Percentiles rank a stretch among this genome's conserved stretches.
Evolutionary conservation across 2,888 invertebrate genomes (phyloP).

Genomic region (Chymomyza fuscimana): DNA sequence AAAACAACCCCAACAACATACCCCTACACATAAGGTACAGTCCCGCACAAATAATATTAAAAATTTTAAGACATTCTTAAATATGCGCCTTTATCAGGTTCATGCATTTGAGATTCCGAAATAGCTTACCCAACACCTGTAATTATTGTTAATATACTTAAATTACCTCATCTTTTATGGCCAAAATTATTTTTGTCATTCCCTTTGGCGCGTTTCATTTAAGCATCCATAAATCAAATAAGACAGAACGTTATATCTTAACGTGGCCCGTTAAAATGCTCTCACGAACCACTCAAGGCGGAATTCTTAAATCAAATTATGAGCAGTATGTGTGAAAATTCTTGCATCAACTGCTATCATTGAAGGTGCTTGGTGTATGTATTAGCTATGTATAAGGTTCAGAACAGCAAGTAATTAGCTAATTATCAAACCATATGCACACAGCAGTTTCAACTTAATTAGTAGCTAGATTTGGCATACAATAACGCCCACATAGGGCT

Average conservation of each 20-base stretch:
- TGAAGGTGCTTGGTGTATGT: too few relatives aligned
- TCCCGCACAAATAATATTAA: too few relatives aligned
- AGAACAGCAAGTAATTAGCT: background rate
- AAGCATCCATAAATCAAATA: background rate
- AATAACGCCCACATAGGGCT: background rate
- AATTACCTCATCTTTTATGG: background rate
- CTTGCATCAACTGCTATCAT: too few relatives aligned
- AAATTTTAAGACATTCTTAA: too few relatives aligned
- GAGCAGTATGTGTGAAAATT: background rate
- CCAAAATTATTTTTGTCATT: background rate
- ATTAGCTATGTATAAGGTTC: too few relatives aligned
- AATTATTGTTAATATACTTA: background rate
- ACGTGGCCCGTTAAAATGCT: background rate
- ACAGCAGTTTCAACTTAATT: background rate
- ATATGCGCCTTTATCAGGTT: too few relatives aligned
- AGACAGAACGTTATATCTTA: background rate
- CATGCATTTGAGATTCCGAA: too few relatives aligned
- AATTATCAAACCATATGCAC: background rate
- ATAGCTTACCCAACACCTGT: background rate
- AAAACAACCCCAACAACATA: too few relatives aligned
- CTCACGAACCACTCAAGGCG: background rate
- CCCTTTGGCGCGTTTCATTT: background rate
- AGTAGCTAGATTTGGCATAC: background rate
- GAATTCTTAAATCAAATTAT: background rate
- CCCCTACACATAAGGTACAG: too few relatives aligned